Conservation (phyloP, 1,140 invertebrate genomes). For the Leptinotarsa texana region DNA sequence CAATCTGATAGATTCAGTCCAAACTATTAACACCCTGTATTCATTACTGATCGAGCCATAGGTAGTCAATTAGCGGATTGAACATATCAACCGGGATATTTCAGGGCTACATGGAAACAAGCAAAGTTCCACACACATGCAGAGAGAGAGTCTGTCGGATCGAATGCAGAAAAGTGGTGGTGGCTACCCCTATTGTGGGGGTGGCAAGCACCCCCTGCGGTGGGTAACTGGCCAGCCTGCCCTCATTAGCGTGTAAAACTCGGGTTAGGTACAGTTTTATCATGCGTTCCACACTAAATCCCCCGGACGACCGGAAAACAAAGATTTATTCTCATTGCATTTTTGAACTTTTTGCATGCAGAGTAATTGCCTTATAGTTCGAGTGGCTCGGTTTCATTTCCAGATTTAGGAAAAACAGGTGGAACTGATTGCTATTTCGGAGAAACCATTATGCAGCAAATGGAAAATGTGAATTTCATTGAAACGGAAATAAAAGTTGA, state of each 20-base stretch:
- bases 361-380: slow-evolving; percentile 38
- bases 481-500: too few relatives aligned
- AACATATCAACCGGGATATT: slow-evolving; percentile 13
- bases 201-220: slow-evolving; percentile 48
- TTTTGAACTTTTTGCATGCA: slow-evolving; percentile 42
- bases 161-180: slow-evolving; percentile 27
- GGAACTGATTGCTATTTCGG: not conserved
- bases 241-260: slow-evolving; percentile 57
- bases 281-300: slow-evolving; percentile 49
- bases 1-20: too few relatives aligned
- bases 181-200: slow-evolving; percentile 33
- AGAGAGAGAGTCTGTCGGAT: not conserved
- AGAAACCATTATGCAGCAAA: not conserved
- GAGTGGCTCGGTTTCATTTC: slow-evolving; percentile 8
- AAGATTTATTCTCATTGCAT: slow-evolving; percentile 37
- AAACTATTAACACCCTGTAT: slow-evolving; percentile 6
- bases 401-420: not conserved
- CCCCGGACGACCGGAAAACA: slow-evolving; percentile 30
- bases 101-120: slow-evolving; percentile 20
- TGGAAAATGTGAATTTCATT: too few relatives aligned
- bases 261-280: slow-evolving; percentile 56
- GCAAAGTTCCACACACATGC: slow-evolving; percentile 13
- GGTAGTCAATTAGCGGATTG: slow-evolving; percentile 15
- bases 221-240: slow-evolving; percentile 56
- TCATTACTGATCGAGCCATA: not conserved